Percentiles rank a stretch among this genome's conserved stretches.
These are phyloP conservation scores for Pseudococcus longispinus DNA, from an alignment of 2,888 invertebrate genomes.

Conservation along the genomic window DNA sequence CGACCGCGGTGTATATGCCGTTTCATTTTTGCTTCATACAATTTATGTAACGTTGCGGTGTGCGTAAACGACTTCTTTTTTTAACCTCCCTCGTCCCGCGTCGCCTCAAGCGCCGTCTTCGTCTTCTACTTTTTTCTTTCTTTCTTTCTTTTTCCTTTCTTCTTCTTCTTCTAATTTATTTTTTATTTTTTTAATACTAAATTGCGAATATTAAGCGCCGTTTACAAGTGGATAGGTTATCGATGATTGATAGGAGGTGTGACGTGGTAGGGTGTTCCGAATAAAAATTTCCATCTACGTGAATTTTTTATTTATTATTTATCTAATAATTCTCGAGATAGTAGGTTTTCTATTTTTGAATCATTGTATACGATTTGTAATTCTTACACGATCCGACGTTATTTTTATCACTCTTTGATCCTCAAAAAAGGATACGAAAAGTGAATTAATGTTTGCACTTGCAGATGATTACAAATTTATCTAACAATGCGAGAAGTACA, in stretches of 20 bases:
- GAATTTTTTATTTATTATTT: too few species aligned
- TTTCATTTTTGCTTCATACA: not conserved
- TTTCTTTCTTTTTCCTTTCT: not conserved
- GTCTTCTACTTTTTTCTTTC: not conserved
- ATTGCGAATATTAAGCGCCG: not conserved
- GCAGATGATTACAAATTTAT: too few species aligned
- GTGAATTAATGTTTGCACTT: too few species aligned
- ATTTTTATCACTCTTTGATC: too few species aligned
- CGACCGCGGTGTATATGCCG: not conserved
- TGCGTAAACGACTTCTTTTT: conserved; percentile 16
- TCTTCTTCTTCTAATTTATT: not conserved
- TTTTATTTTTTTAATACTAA: not conserved
- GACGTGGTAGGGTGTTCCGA: not conserved
- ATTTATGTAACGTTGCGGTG: conserved; percentile 26
- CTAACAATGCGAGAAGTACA: too few species aligned
- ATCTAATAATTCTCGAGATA: too few species aligned
- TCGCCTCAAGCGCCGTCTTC: not conserved
- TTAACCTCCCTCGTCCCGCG: not conserved
- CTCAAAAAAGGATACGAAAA: too few species aligned
- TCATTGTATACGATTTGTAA: too few species aligned
- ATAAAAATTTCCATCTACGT: too few species aligned
- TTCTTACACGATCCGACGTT: too few species aligned
- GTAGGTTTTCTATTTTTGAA: too few species aligned
- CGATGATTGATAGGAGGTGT: not conserved
- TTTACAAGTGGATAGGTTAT: not conserved